phyloP scores from a whole-genome alignment of 2,797 vertebrate species.

The Crenichthys baileyi region DNA sequence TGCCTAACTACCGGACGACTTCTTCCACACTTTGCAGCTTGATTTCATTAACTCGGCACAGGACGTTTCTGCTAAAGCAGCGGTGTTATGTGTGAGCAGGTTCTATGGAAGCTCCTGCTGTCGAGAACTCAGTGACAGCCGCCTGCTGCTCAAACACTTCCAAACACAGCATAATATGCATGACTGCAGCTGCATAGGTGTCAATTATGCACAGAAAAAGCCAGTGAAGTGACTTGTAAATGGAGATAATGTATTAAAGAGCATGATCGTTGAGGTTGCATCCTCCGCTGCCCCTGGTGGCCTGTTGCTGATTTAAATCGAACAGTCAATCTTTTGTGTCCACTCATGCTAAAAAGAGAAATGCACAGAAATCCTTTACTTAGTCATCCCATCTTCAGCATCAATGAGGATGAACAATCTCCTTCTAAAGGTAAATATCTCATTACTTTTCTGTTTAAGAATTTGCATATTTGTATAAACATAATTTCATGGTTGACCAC shows the following conservation, averaged over 20 bases:
- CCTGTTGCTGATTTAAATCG: conserved; percentile 47
- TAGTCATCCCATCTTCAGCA: conserved; percentile 24
- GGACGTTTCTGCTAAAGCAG: conserved; percentile 32
- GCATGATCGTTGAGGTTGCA: conserved; percentile 48
- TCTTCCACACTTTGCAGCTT: conserved; percentile 31
- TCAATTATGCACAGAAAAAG: not conserved
- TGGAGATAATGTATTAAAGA: conserved; percentile 30
- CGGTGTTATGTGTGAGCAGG: conserved; percentile 31
- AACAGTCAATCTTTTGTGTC: conserved; percentile 60
- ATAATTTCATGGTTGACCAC: conserved; percentile 73
- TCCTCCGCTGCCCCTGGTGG: conserved; percentile 55
- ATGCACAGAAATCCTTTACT: conserved; percentile 41
- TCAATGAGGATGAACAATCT: conserved; percentile 47
- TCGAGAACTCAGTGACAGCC: conserved; percentile 39
- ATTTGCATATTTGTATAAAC: conserved; percentile 65
- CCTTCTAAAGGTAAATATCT: conserved; percentile 52
- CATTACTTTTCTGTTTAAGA: conserved; percentile 43
- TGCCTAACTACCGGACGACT: conserved; percentile 32
- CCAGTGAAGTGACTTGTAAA: conserved; percentile 25
- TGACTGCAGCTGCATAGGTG: conserved; percentile 25
- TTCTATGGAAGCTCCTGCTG: conserved; percentile 33
- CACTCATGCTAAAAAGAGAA: conserved; percentile 58
- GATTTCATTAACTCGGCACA: conserved; percentile 43
- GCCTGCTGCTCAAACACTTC: conserved; percentile 35
- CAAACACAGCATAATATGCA: conserved; percentile 36